Evolutionary conservation across 30 jellyfish, hydroid and myxozoan species (phyloP).

Genomic region (Pelagia noctiluca): DNA sequence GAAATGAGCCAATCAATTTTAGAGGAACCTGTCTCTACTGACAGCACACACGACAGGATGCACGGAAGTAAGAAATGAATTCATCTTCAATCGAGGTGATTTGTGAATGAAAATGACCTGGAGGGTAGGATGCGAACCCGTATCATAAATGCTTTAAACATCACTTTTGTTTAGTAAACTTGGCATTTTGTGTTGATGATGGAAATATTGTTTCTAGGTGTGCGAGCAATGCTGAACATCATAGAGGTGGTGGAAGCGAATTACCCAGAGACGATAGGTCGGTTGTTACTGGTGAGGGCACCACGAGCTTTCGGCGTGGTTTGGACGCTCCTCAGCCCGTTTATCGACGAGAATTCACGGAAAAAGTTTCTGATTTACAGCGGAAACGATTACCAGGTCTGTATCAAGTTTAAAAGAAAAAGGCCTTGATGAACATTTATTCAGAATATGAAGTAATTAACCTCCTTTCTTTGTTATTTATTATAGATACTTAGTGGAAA

Average conservation of each 20-base stretch:
- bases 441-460: too few relatives aligned
- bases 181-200: too few relatives aligned
- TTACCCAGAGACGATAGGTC: constrained; percentile 98
- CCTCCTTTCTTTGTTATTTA: too few relatives aligned
- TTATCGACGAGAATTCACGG: constrained; percentile 94
- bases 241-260: constrained; percentile 99
- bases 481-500: not conserved
- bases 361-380: constrained; percentile 94
- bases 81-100: too few relatives aligned
- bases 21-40: too few relatives aligned
- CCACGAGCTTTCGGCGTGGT: constrained; percentile 99
- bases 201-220: constrained; percentile 77
- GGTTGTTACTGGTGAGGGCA: constrained; percentile 92
- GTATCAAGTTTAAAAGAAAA: not conserved
- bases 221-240: constrained; percentile 90
- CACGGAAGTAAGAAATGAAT: too few relatives aligned
- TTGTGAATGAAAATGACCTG: not conserved
- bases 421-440: too few relatives aligned
- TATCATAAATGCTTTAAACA: too few relatives aligned
- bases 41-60: too few relatives aligned
- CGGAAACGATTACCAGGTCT: constrained; percentile 98
- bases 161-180: too few relatives aligned
- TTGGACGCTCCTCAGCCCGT: constrained; percentile 96
- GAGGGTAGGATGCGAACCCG: too few relatives aligned
- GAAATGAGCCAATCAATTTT: too few relatives aligned